Evolutionary conservation across 2,797 vertebrate genomes (phyloP), one percentile per base, ranked within the genome.

Genomic region (Leontopithecus rosalia): DNA sequence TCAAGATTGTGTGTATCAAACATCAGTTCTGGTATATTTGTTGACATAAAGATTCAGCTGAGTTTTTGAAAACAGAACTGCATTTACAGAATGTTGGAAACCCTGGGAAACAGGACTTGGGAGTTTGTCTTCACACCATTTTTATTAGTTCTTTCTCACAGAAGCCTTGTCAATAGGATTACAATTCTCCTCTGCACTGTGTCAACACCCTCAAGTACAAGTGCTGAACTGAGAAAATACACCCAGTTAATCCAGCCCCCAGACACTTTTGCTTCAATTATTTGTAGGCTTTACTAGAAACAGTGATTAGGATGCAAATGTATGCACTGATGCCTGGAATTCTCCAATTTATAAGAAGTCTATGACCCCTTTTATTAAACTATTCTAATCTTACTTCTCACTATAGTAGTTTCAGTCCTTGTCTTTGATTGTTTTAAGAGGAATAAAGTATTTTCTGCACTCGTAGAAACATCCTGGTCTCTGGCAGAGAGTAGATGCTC

Each of bases 31-130:
- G 64, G 4, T 41, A 15, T 91, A 22, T 76, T 79, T 85, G 50
- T 61, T 95, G 86, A 81, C 94, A 67, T 5, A 81, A 55, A 64
- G 52, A 92, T 90, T 64, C 30, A 28, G 48, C 19, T 2, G 30
- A 64, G 61, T 22, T 50, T 91, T 76, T 36, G 4, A 88, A 88
- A 77, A 76, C 12, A 93, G 64, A 72, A 39, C 36, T 82, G 90
- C 46, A 36, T 70, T 93, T 81, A 19, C 6, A 39, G 22, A 30
- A 28, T 30, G 28, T 55, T 13, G 24, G 75, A 88, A 76, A 43
- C 57, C 50, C 17, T 20, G 8, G 43, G 36, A 93, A 88, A 70
- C 28, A 22, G 41, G 43, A 33, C 57, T 41, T 72, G 30, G 6
- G 2, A 72, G 64, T 79, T 95, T 43, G 67, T 36, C 28, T 76